Evolutionary conservation across 2,113 vertebrate species (phyloP).

Genomic region (Austrofundulus limnaeus): DNA sequence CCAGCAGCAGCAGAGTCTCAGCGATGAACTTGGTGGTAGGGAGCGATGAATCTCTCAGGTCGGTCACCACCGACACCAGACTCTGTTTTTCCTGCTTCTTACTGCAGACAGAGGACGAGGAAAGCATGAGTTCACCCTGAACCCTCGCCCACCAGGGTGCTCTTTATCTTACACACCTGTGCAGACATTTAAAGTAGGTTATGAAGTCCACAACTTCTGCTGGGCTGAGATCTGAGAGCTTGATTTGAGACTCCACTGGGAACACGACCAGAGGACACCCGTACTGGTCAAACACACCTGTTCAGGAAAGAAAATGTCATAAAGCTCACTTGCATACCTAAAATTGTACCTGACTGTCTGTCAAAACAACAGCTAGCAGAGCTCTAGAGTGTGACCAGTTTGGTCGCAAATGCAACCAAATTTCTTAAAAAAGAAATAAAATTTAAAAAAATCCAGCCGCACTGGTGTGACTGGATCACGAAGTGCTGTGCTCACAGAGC

Average conservation of each 20-base stretch:
- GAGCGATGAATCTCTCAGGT: slow-evolving; percentile 60
- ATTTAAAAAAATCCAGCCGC: too few relatives aligned
- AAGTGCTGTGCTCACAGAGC: too few relatives aligned
- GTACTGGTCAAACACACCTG: slow-evolving; percentile 78
- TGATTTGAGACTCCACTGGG: slow-evolving; percentile 64
- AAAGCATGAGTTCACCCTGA: not conserved
- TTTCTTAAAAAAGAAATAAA: too few relatives aligned
- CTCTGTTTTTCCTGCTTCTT: slow-evolving; percentile 56
- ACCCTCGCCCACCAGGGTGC: not conserved
- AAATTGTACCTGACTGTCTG: too few relatives aligned
- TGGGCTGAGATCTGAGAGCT: slow-evolving; percentile 62
- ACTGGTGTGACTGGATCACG: too few relatives aligned
- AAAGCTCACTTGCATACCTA: too few relatives aligned
- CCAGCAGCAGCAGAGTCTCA: slow-evolving; percentile 67
- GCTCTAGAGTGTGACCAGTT: too few relatives aligned
- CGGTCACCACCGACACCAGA: slow-evolving; percentile 72
- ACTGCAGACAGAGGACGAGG: slow-evolving; percentile 36
- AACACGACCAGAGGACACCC: slow-evolving; percentile 77
- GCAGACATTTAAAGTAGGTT: slow-evolving; percentile 69
- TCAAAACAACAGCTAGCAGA: too few relatives aligned
- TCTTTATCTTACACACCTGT: slow-evolving; percentile 55
- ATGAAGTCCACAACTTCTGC: slow-evolving; percentile 77
- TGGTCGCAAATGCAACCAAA: too few relatives aligned
- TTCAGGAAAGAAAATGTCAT: not conserved
- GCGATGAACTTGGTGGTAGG: slow-evolving; percentile 50